Base-by-base conservation (phyloP, 2,113 vertebrate species). In the Papio anubis region DNA sequence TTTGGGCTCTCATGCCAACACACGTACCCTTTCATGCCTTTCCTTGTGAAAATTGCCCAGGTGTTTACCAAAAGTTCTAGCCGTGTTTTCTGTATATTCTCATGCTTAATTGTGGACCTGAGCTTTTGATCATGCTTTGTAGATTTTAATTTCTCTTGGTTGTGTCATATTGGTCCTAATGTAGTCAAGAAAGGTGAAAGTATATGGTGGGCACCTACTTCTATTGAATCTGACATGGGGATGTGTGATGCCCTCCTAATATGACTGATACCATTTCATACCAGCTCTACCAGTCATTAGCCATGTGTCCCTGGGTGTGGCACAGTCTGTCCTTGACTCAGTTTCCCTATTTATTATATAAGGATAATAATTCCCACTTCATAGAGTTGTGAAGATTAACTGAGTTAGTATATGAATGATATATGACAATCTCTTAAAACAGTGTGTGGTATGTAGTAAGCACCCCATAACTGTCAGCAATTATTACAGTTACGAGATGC, bases 121-220 rank as follows among this genome's bases (percentile, higher is more conserved):
- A 3, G 23, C 59, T 96, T 97, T 96, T 89, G 20, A 66, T 96
- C 12, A 57, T 96, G 43, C 68, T 93, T 86, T 95, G 55, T 93
- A 79, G 17, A 94, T 73, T 93, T 92, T 88, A 82, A 40, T 81
- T 27, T 79, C 16, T 82, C 20, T 75, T 86, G 57, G 45, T 92
- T 92, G 87, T 20, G 32, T 38, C 61, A 90, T 17, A 40, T 92
- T 97, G 52, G 43, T 87, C 43, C 70, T 86, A 48, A 81, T 52
- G 32, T 35, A 59, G 38, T 76, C 11, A 48, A 40, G 84, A 20
- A 61, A 95, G n/a, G 32, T 97, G 16, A 93, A 68, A 8, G 38
- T 83, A 20, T 45, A 9, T 59, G 59, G 27, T 70, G 25, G 12
- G 14, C 10, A 40, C 48, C 52, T 64, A 94, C 35, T 75, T 93